These are phyloP conservation scores for Wiebesia pumilae DNA, from an alignment of 1,140 invertebrate species.

Conservation along the genomic window DNA sequence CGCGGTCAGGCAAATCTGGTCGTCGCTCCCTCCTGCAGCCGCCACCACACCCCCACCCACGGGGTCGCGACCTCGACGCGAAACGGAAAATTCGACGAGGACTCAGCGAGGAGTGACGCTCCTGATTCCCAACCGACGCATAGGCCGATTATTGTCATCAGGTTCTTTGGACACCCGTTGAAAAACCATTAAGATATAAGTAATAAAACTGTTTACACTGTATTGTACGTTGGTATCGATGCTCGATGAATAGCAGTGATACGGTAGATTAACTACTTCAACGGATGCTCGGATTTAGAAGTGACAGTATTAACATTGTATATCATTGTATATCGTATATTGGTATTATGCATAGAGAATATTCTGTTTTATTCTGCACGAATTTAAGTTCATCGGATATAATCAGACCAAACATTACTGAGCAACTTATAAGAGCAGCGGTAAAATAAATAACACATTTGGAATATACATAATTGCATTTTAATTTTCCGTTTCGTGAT, in stretches of 20 bases:
- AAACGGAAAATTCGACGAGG: background rate
- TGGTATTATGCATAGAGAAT: too few species aligned
- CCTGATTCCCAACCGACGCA: too few species aligned
- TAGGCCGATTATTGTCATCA: too few species aligned
- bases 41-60: too few species aligned
- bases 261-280: background rate
- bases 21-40: too few species aligned
- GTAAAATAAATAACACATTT: background rate
- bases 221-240: background rate
- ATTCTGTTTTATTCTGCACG: background rate
- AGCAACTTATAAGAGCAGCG: background rate
- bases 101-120: too few species aligned
- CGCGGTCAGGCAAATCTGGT: background rate
- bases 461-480: background rate
- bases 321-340: too few species aligned
- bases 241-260: background rate
- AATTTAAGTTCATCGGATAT: background rate
- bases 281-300: background rate
- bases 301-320: background rate
- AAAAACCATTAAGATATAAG: too few species aligned
- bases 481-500: background rate
- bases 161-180: too few species aligned
- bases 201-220: too few species aligned
- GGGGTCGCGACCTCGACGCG: background rate
- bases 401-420: background rate